Conservation (phyloP, 2,113 vertebrate species). For the Nerophis ophidion region DNA sequence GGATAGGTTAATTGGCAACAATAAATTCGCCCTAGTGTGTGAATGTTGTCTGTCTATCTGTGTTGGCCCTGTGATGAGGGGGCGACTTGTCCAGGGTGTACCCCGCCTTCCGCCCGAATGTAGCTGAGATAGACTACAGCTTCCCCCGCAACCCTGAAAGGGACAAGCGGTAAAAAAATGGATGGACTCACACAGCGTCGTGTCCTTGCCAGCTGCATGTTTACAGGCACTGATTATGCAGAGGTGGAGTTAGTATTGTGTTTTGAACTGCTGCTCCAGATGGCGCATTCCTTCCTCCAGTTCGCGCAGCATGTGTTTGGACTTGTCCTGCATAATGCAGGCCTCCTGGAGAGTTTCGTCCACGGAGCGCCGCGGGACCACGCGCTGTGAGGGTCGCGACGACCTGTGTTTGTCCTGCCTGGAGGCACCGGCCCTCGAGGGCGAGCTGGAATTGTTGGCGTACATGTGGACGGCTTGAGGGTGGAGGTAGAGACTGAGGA, state of each 20-base stretch:
- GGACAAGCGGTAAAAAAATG: too few species aligned
- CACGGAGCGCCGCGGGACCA: conserved; percentile 63
- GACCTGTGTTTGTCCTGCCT: conserved; percentile 2
- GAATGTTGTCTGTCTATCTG: too few species aligned
- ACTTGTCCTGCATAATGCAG: conserved; percentile 61
- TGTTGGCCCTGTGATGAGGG: too few species aligned
- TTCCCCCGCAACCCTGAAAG: too few species aligned
- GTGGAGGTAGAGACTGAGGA: conserved; percentile 68
- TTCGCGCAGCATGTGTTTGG: conserved; percentile 67
- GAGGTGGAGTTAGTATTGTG: conserved; percentile 41
- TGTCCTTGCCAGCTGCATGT: neutral
- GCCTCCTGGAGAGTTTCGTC: conserved; percentile 70
- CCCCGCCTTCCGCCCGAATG: too few species aligned
- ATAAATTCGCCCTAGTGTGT: too few species aligned
- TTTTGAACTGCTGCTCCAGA: conserved; percentile 52
- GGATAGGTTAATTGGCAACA: too few species aligned
- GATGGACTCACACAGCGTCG: too few species aligned
- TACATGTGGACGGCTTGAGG: conserved; percentile 8
- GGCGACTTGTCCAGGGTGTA: too few species aligned
- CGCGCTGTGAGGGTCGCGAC: conserved; percentile 24
- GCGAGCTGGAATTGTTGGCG: conserved; percentile 15
- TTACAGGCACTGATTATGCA: neutral
- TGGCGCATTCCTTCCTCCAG: conserved; percentile 69
- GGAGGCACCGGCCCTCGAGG: conserved; percentile 5
- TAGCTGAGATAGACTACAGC: too few species aligned